Evolutionary conservation across 2,888 invertebrate genomes (phyloP), one percentile per base, ranked within the genome.

Genomic region (Pterobdella sp.): DNA sequence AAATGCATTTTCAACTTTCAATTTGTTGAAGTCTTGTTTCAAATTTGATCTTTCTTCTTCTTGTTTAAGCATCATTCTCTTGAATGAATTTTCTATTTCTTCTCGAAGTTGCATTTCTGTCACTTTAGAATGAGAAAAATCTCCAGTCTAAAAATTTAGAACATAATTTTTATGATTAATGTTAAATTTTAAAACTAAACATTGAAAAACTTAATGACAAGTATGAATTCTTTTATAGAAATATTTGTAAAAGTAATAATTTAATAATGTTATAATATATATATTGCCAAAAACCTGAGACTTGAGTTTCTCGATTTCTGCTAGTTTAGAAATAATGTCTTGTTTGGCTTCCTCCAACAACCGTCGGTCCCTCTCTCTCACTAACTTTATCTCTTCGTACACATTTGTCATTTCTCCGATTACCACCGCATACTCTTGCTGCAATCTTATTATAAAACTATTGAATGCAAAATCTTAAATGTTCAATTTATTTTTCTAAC

Each of bases 1-100:
- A 75, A 84, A 84, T 67, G 80, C 79, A 35, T 81, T 77, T 76
- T 83, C 83, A 73, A 82, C 81, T 56, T 81, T 81, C 7, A 82
- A 76, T 73, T 81, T 81, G 76, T 80, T 83, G 73, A 79, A 78
- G 32, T 79, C 78, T 31, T 77, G 77, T 7, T 81, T 77, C n/a
- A 78, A 78, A 31, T 79, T 79, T 67, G 83, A 82, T 7, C 79
- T 75, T 75, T 84, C 83, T 26, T 76, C 77, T 36, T 81, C 81
- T 73, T 81, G 79, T 52, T 68, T 80, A 65, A 78, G 74, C 67
- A 80, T 78, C 73, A 80, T 80, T 34, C 81, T 81, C 52, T 79
- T 76, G 77, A 79, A 83, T 0, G 78, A 76, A 32, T 75, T 75
- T 74, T 83, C 83, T 36, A 82, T 65, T 64, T 84, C 83, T 7